Conservation (phyloP, 2,888 invertebrate genomes). For the Plebejus melissa region DNA sequence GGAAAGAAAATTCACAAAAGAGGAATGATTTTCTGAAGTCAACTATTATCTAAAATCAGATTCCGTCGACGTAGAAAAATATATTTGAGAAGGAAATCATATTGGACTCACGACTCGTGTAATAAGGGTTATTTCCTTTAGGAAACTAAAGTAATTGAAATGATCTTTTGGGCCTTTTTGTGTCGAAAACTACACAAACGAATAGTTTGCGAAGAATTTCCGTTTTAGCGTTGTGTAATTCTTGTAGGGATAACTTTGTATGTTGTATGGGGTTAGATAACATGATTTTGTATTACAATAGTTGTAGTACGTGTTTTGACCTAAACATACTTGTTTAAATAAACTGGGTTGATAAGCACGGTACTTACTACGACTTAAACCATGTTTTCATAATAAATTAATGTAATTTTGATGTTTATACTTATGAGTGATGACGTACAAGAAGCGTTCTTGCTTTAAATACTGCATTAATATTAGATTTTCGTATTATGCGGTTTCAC, state of each 20-base stretch:
- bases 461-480: too few relatives aligned
- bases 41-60: constrained; percentile 12
- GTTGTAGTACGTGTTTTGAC: too few relatives aligned
- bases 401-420: too few relatives aligned
- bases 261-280: neutral
- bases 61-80: neutral
- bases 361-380: too few relatives aligned
- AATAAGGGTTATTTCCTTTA: constrained; percentile 20
- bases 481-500: too few relatives aligned
- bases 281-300: too few relatives aligned
- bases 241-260: neutral
- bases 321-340: too few relatives aligned
- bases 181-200: constrained; percentile 22
- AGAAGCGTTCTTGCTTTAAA: too few relatives aligned
- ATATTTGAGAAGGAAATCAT: constrained; percentile 20
- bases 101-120: constrained; percentile 13
- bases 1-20: neutral
- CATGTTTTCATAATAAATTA: too few relatives aligned
- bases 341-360: too few relatives aligned
- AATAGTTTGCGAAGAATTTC: constrained; percentile 25
- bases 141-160: constrained; percentile 26
- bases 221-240: neutral
- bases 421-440: too few relatives aligned
- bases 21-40: constrained; percentile 14
- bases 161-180: constrained; percentile 19